Conservation (phyloP, 1,140 invertebrate species). For the Galendromus occidentalis region DNA sequence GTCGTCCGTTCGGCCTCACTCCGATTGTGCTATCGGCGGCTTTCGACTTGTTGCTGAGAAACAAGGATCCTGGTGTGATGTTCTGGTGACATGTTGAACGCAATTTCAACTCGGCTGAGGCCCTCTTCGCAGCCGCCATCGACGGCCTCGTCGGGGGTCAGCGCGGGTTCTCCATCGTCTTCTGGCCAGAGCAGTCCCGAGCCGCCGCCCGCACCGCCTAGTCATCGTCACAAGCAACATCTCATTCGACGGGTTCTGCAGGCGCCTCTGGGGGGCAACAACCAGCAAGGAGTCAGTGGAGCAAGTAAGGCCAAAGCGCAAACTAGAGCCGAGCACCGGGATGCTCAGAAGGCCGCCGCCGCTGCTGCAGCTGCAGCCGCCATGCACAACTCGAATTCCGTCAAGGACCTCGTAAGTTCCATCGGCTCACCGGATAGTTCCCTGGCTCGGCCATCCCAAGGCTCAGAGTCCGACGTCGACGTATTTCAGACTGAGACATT, state of each 20-base stretch:
- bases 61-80: too few species aligned
- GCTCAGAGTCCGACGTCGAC: too few species aligned
- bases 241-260: slow-evolving; percentile 7
- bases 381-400: slow-evolving; percentile 4
- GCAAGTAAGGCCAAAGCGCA: background rate
- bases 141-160: slow-evolving; percentile 11
- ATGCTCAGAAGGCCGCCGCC: background rate
- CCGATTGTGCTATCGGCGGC: too few species aligned
- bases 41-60: too few species aligned
- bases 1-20: too few species aligned
- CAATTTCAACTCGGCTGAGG: background rate
- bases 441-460: too few species aligned
- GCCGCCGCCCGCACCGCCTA: background rate
- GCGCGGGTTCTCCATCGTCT: slow-evolving; percentile 4
- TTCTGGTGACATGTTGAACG: background rate
- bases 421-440: too few species aligned
- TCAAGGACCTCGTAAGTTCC: slow-evolving; percentile 9
- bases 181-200: slow-evolving; percentile 10
- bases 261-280: background rate
- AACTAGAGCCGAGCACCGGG: slow-evolving; percentile 1
- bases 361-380: background rate
- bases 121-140: slow-evolving; percentile 9
- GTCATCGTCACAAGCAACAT: background rate
- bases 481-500: too few species aligned
- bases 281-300: background rate